Percentiles rank a stretch among this genome's conserved stretches.
phyloP scores from a whole-genome alignment of 2,888 invertebrate species.

The Cenopis cana region DNA sequence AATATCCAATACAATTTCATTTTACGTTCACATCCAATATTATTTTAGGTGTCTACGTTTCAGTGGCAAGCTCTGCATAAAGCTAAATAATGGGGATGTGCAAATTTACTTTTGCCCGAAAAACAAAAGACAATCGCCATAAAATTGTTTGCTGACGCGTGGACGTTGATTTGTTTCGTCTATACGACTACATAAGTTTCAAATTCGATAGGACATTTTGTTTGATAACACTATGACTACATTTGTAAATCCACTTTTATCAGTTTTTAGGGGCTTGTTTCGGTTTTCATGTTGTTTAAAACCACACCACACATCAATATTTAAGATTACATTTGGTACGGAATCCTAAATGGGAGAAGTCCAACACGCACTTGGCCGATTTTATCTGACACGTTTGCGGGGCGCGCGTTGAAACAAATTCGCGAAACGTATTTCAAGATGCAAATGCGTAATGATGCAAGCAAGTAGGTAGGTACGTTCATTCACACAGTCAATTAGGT shows the following conservation, averaged over 20 bases:
- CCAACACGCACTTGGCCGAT: no score
- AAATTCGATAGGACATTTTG: not conserved
- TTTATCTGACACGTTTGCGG: no score
- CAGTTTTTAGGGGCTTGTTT: not conserved
- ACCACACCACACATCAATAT: no score
- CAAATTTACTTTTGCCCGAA: conserved; percentile 22
- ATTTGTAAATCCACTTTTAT: not conserved
- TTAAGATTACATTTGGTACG: no score
- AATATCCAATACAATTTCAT: conserved; percentile 29
- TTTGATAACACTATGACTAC: not conserved
- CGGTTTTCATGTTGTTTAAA: no score
- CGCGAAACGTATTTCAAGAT: no score
- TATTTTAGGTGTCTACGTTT: conserved; percentile 24
- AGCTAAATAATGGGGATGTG: conserved; percentile 15
- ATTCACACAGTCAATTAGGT: no score
- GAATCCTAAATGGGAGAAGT: no score
- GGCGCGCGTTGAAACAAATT: no score
- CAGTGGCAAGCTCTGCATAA: conserved; percentile 13
- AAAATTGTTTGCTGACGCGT: conserved; percentile 13
- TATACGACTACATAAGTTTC: not conserved
- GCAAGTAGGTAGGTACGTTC: no score
- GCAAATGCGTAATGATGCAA: no score
- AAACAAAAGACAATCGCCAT: conserved; percentile 17
- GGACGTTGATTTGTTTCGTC: not conserved
- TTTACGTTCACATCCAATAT: conserved; percentile 21